Conservation (phyloP, 1,140 invertebrate genomes). For the Dreissena polymorpha region DNA sequence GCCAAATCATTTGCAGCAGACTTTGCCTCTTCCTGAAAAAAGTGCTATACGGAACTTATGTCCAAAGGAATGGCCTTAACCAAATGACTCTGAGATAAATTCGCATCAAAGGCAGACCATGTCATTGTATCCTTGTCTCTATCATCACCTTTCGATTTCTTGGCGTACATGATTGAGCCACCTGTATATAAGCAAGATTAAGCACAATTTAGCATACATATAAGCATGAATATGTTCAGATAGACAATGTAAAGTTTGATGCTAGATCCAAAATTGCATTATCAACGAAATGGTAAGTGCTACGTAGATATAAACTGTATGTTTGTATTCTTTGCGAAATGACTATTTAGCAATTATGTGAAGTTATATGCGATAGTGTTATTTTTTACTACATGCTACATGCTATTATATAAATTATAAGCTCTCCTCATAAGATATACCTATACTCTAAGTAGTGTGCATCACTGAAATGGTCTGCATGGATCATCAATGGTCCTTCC, state of each 20-base stretch:
- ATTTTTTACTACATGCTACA: too few species aligned
- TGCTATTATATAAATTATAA: too few species aligned
- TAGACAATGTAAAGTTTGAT: too few species aligned
- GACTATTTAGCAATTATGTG: too few species aligned
- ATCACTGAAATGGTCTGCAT: neutral
- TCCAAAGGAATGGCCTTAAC: neutral
- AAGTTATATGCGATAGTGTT: too few species aligned
- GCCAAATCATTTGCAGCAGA: slow-evolving; percentile 54
- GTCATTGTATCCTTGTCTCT: neutral
- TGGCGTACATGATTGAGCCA: slow-evolving; percentile 25
- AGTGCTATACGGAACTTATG: slow-evolving; percentile 42
- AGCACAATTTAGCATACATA: too few species aligned
- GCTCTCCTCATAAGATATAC: too few species aligned
- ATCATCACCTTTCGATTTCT: neutral
- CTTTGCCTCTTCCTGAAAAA: slow-evolving; percentile 50
- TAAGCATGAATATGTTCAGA: too few species aligned
- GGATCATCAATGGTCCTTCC: neutral
- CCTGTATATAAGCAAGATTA: neutral
- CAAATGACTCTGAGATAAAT: neutral
- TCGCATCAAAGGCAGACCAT: slow-evolving; percentile 12
- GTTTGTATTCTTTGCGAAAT: too few species aligned
- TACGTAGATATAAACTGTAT: too few species aligned
- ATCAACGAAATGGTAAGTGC: too few species aligned
- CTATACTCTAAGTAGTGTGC: neutral
- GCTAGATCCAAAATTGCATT: too few species aligned